Conservation (phyloP, 2,113 vertebrate genomes). For the Pteropus alecto region DNA sequence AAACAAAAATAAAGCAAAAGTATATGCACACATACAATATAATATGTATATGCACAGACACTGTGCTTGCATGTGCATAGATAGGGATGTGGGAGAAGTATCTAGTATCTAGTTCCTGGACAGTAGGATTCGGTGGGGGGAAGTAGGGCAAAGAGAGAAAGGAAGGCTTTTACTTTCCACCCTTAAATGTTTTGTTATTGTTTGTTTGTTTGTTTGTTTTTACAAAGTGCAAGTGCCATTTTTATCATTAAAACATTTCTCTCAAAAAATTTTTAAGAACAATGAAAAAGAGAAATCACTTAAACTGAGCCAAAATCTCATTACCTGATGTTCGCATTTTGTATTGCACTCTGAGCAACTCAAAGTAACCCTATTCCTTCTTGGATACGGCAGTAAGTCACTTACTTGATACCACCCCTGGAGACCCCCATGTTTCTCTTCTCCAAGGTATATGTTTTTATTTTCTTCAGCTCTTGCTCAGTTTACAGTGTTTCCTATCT, state of each 20-base stretch:
- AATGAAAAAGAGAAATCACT: not conserved
- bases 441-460: not conserved
- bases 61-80: not conserved
- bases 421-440: not conserved
- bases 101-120: not conserved
- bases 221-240: not conserved
- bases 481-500: not conserved
- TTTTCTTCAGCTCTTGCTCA: not conserved
- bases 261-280: not conserved
- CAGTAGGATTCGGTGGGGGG: not conserved
- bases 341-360: not conserved
- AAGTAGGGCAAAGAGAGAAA: not conserved
- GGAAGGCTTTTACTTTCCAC: not conserved
- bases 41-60: rapidly evolving
- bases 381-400: not conserved
- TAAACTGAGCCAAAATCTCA: not conserved
- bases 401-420: no score
- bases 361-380: not conserved
- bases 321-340: not conserved
- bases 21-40: no score
- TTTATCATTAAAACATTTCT: not conserved
- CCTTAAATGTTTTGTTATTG: not conserved
- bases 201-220: not conserved
- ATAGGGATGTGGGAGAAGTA: not conserved
- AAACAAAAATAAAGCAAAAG: not conserved